Percentiles rank a stretch among this genome's conserved stretches.
Conservation (phyloP, 2,113 vertebrate genomes). For the Scomber colias region DNA sequence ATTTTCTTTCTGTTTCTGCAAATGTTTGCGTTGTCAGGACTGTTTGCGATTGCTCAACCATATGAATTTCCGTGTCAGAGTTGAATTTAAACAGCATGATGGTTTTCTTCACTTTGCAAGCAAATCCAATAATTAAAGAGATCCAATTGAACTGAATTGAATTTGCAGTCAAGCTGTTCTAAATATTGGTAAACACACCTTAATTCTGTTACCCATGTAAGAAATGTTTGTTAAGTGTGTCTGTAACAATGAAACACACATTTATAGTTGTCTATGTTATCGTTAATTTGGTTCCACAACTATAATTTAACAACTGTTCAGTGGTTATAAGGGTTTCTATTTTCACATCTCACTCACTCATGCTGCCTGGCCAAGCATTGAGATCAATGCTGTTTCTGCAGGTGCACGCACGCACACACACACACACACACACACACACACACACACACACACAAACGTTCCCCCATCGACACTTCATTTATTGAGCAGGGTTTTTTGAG, state of each 20-base stretch:
- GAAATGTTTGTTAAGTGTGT: not conserved
- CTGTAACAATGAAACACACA: not conserved
- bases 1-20: no score
- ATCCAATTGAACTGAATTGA: no score
- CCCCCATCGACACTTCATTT: conserved; percentile 20
- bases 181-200: not conserved
- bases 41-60: no score
- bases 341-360: conserved; percentile 12
- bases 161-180: not conserved
- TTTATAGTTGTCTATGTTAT: not conserved
- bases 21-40: no score
- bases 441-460: not conserved
- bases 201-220: not conserved
- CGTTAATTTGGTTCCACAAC: not conserved
- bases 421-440: conserved; percentile 6
- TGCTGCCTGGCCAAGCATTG: conserved; percentile 22
- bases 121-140: no score
- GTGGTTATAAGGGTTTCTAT: conserved; percentile 17
- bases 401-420: conserved; percentile 7
- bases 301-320: conserved; percentile 3
- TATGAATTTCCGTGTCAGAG: no score
- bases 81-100: no score
- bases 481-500: conserved; percentile 58
- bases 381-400: conserved; percentile 18
- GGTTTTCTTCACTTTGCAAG: no score